Percentiles rank a stretch among this genome's conserved stretches.
phyloP scores from a whole-genome alignment of 2,888 invertebrate species.

The Notocelia uddmanniana region DNA sequence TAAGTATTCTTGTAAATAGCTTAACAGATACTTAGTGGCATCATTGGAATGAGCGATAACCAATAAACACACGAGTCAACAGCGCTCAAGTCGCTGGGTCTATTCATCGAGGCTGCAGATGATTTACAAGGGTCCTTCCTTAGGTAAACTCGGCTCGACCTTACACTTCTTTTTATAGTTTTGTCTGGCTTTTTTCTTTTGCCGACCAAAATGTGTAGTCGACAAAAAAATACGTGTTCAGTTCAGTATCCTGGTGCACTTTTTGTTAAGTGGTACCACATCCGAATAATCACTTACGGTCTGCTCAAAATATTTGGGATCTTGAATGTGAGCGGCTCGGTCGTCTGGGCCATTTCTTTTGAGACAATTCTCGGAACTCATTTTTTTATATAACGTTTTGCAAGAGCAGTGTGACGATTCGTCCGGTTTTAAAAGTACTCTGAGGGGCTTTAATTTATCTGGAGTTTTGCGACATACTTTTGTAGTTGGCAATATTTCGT shows the following conservation, averaged over 20 bases:
- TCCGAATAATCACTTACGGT: conserved; percentile 84
- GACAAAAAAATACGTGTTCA: conserved; percentile 79
- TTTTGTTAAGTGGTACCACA: conserved; percentile 83
- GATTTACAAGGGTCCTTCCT: conserved; percentile 86
- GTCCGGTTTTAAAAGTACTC: conserved; percentile 56
- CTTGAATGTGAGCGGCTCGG: conserved; percentile 74
- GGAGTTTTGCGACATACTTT: conserved; percentile 13
- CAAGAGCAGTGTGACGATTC: conserved; percentile 55
- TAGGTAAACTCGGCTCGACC: conserved; percentile 83
- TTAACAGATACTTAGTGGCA: conserved; percentile 80
- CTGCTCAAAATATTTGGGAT: conserved; percentile 84
- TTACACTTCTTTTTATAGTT: conserved; percentile 83
- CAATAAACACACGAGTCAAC: conserved; percentile 83
- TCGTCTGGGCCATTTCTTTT: conserved; percentile 73
- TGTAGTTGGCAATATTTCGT: conserved; percentile 42
- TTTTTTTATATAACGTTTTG: conserved; percentile 59
- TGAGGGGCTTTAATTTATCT: conserved; percentile 20
- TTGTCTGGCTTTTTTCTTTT: conserved; percentile 80
- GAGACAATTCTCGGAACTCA: conserved; percentile 74
- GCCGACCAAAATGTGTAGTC: conserved; percentile 77
- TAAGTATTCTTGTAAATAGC: conserved; percentile 74
- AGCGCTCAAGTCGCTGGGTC: conserved; percentile 75
- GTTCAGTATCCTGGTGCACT: conserved; percentile 83
- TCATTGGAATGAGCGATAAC: conserved; percentile 64
- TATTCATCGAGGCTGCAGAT: conserved; percentile 80